phyloP scores from a whole-genome alignment of 2,113 vertebrate species.

The Rhinichthys klamathensis region DNA sequence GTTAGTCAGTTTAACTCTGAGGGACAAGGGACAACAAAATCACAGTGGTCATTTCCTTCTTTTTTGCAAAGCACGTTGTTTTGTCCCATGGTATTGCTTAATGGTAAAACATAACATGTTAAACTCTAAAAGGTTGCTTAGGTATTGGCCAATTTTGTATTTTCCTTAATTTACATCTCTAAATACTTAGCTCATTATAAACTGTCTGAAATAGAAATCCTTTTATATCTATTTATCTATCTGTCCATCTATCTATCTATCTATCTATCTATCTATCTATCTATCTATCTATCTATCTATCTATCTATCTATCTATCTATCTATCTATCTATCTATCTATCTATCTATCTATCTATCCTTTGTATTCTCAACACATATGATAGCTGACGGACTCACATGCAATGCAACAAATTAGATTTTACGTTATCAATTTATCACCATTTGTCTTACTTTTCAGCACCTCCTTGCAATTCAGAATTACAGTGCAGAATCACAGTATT shows the following conservation, averaged over 20 bases:
- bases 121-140: background rate
- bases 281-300: too few species aligned
- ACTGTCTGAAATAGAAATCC: background rate
- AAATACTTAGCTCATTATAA: background rate
- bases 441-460: background rate
- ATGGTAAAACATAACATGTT: background rate
- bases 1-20: slow-evolving; percentile 28
- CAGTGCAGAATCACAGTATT: background rate
- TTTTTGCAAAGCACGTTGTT: slow-evolving; percentile 2
- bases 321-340: too few species aligned
- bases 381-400: too few species aligned
- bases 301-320: too few species aligned
- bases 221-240: background rate
- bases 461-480: background rate
- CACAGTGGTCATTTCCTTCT: slow-evolving; percentile 45
- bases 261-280: too few species aligned
- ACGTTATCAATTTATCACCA: background rate
- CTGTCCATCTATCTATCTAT: too few species aligned
- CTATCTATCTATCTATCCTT: too few species aligned
- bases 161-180: background rate
- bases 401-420: background rate
- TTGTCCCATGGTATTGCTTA: background rate
- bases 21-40: slow-evolving; percentile 24
- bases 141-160: background rate
- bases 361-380: too few species aligned